A percentile compares a stretch with the other conserved stretches of the same genome.
Conservation (phyloP, 2,888 invertebrate genomes). For the Pseudolycoriella hygida region DNA sequence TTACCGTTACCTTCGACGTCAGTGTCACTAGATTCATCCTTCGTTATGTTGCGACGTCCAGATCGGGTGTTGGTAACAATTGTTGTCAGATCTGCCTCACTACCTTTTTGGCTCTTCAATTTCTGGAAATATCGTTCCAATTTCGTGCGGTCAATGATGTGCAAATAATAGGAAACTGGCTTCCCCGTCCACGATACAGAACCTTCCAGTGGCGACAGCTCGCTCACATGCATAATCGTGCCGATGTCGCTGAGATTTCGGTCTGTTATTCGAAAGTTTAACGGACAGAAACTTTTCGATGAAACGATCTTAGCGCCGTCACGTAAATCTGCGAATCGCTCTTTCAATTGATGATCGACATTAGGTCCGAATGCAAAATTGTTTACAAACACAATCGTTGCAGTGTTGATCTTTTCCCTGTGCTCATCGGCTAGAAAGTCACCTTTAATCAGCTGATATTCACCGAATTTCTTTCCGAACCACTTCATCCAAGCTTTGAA, state of each 20-base stretch:
- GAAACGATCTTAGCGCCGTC: constrained; percentile 94
- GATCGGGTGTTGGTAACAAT: constrained; percentile 30
- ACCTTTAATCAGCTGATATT: constrained; percentile 82
- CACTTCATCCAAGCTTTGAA: constrained; percentile 94
- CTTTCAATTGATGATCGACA: constrained; percentile 92
- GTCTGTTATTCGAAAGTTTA: constrained; percentile 95
- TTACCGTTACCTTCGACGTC: constrained; percentile 12
- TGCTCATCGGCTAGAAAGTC: constrained; percentile 88
- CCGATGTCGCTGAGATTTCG: constrained; percentile 95
- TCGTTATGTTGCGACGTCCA: background rate
- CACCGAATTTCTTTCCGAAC: constrained; percentile 90
- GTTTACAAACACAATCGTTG: constrained; percentile 95
- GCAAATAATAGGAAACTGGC: constrained; percentile 95
- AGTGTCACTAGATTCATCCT: background rate
- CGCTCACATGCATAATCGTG: constrained; percentile 95
- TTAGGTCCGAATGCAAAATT: constrained; percentile 98
- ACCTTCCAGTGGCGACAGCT: constrained; percentile 85
- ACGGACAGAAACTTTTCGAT: constrained; percentile 96
- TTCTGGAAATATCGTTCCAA: constrained; percentile 91
- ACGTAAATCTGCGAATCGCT: constrained; percentile 87
- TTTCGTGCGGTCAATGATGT: constrained; percentile 94
- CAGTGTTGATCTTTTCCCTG: constrained; percentile 82
- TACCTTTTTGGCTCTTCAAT: constrained; percentile 75
- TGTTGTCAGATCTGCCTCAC: constrained; percentile 36
- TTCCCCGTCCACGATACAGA: constrained; percentile 99